Base-by-base conservation (phyloP, 53 echinoderm and acorn worm species). In the Arbacia lixula region DNA sequence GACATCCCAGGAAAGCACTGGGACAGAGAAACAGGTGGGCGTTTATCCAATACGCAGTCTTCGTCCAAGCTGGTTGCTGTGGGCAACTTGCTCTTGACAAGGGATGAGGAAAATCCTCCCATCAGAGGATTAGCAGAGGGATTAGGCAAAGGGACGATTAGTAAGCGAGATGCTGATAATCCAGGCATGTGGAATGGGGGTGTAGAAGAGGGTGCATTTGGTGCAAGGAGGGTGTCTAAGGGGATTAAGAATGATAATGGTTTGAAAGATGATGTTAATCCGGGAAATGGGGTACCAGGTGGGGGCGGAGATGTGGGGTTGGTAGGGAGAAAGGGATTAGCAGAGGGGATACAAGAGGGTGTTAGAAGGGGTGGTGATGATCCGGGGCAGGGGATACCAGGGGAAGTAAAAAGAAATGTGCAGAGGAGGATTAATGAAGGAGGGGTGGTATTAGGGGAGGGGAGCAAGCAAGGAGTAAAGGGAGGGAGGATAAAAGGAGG, bases 21-120 rank as follows among this genome's bases (percentile, higher is more conserved):
- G 78, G 78, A 77, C 78, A 34, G 78, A 58, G 78, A 58, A 22
- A 58, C 16, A 5, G 60, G 37, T 3, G 22, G 6, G 3, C 58
- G 38, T 0, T 58, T 58, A 1, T 37, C 14, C 27, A 4, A 57
- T 14, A 33, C 55, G 12, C 78, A 58, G 29, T 12, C 60, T 17
- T 10, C 78, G 34, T 74, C 74, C 32, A 77, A 77, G 49, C 58
- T 77, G 35, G 78, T 77, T 77, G 78, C 78, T 58, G 40, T 77
- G 38, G 78, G 78, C 25, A 77, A 77, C 36, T 58, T 77, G 38
- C 78, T 77, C 78, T 58, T 56, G n/a, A 56, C 78, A 0, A 33
- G 78, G 19, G 78, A 77, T 77, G 78, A 77, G 55, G 78, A 26
- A 3, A 60, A 77, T 26, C 78, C 78, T 12, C 16, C 74, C 2